phyloP scores from a whole-genome alignment of 2,797 vertebrate genomes.

The Thamnophis elegans region DNA sequence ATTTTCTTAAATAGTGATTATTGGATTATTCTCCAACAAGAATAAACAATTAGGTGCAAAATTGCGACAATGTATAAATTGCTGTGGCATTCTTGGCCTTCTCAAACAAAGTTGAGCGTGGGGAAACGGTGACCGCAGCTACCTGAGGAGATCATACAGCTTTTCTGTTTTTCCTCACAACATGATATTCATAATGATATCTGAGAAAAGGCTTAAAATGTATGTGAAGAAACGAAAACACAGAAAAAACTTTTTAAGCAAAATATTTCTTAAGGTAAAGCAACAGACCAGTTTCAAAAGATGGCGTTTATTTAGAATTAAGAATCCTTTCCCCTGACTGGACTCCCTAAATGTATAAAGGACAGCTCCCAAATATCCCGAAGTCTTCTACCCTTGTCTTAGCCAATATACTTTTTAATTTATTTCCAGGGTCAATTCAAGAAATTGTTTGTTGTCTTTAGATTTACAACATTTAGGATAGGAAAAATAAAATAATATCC shows the following conservation, averaged over 20 bases:
- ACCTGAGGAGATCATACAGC: background rate
- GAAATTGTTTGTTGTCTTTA: background rate
- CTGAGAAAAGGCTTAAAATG: background rate
- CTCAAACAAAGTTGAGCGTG: constrained; percentile 35
- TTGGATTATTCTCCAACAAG: constrained; percentile 9
- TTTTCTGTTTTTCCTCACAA: background rate
- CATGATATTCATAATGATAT: background rate
- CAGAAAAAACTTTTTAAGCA: background rate
- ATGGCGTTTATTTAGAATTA: background rate
- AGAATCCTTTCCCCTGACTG: background rate
- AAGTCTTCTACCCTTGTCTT: background rate
- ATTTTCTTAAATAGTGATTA: constrained; percentile 3
- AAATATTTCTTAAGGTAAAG: background rate
- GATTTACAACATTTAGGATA: background rate
- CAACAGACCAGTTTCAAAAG: background rate
- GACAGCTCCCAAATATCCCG: background rate
- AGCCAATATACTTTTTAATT: background rate
- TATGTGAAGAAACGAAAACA: background rate
- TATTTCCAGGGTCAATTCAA: background rate
- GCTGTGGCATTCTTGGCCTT: constrained; percentile 21
- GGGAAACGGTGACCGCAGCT: background rate
- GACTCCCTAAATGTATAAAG: background rate
- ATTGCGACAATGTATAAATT: constrained; percentile 3
- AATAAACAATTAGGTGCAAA: constrained; percentile 38
- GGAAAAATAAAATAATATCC: background rate